Conservation (phyloP, 30 jellyfish, hydroid and myxozoan genomes). For the Aurelia aurita complex sp. Pacific region DNA sequence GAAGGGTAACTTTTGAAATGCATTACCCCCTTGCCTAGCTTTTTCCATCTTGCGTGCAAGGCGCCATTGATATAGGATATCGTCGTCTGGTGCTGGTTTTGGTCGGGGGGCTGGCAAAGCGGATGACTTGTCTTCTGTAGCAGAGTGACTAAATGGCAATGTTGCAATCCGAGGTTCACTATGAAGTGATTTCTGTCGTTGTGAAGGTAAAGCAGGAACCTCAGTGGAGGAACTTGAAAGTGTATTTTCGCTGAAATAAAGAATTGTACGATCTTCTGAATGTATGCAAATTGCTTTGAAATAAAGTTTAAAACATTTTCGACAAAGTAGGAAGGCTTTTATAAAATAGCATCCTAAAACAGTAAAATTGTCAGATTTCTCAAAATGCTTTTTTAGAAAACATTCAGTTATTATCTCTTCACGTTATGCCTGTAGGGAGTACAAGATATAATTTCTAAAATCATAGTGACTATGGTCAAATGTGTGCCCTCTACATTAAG, state of each 20-base stretch:
- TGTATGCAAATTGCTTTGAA: too few species aligned
- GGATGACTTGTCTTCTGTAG: not conserved
- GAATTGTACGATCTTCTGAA: too few species aligned
- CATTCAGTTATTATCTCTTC: too few species aligned
- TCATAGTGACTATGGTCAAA: too few species aligned
- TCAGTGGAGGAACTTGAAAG: conserved; percentile 46
- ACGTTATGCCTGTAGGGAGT: too few species aligned
- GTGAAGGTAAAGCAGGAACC: not conserved
- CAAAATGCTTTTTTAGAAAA: too few species aligned
- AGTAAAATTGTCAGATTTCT: too few species aligned
- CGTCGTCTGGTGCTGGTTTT: conserved; percentile 62
- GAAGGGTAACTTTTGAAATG: conserved; percentile 27
- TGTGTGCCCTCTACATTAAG: too few species aligned
- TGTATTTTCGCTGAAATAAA: conserved; percentile 50
- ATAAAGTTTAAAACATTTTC: too few species aligned
- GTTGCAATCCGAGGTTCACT: not conserved
- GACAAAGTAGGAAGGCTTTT: too few species aligned
- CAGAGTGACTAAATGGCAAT: conserved; percentile 1
- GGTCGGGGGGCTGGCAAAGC: conserved; percentile 7
- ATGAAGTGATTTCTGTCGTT: not conserved
- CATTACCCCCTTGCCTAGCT: conserved; percentile 50
- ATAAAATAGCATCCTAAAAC: too few species aligned
- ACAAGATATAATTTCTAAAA: too few species aligned
- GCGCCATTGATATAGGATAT: conserved; percentile 76
- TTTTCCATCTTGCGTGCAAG: conserved; percentile 74